A percentile compares a stretch with the other conserved stretches of the same genome.
phyloP scores from a whole-genome alignment of 2,797 vertebrate genomes.

The Chlorospingus flavigularis region DNA sequence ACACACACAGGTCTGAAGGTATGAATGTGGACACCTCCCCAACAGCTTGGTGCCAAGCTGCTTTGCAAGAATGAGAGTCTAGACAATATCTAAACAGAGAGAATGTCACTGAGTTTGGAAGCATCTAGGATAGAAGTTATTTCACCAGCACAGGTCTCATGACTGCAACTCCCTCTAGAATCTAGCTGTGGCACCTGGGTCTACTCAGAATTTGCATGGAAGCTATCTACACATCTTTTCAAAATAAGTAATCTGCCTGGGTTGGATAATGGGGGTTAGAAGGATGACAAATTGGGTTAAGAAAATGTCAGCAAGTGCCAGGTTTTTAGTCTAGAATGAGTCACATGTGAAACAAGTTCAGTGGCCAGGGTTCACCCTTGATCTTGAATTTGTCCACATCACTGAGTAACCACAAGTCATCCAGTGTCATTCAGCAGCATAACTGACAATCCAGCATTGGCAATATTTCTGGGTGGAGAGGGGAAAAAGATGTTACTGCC shows the following conservation, averaged over 20 bases:
- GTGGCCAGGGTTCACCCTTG: not conserved
- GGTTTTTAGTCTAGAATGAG: slow-evolving; percentile 42
- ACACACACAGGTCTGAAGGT: not conserved
- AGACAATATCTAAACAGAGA: not conserved
- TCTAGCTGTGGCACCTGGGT: slow-evolving; percentile 21
- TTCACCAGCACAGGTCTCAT: not conserved
- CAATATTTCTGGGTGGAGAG: not conserved
- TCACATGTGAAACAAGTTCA: slow-evolving; percentile 36
- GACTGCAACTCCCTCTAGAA: not conserved
- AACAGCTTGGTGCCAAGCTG: not conserved
- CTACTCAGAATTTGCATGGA: slow-evolving; percentile 13
- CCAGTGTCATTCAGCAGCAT: not conserved
- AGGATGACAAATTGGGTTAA: slow-evolving; percentile 43
- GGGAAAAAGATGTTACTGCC: not conserved
- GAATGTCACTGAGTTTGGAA: not conserved
- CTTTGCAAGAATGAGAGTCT: not conserved
- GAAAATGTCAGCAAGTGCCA: slow-evolving; percentile 44
- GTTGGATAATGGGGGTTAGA: slow-evolving; percentile 15
- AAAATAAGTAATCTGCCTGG: slow-evolving; percentile 38
- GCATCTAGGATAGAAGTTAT: not conserved
- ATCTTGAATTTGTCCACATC: slow-evolving; percentile 28
- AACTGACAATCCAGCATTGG: not conserved
- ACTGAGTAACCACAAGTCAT: slow-evolving; percentile 1
- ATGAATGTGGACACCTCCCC: not conserved
- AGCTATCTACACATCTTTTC: slow-evolving; percentile 27